phyloP scores from a whole-genome alignment of 2,888 invertebrate genomes.

The Plemyria rubiginata region DNA sequence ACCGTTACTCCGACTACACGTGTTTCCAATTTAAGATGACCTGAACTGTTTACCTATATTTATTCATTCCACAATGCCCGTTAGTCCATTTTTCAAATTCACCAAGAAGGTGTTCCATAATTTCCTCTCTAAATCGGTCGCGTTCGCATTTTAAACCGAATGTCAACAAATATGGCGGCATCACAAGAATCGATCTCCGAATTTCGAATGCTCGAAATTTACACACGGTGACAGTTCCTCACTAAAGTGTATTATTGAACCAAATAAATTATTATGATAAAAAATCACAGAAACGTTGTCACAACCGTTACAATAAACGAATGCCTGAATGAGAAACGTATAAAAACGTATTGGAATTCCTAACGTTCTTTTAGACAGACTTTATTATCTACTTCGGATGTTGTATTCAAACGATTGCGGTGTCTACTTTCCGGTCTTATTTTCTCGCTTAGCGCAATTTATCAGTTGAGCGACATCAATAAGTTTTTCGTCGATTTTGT shows the following conservation, averaged over 20 bases:
- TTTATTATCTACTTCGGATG: constrained; percentile 51
- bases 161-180: constrained; percentile 74
- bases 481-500: constrained; percentile 78
- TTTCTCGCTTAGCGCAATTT: constrained; percentile 79
- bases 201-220: constrained; percentile 60
- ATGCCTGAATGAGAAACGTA: constrained; percentile 53
- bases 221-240: constrained; percentile 46
- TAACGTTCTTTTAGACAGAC: constrained; percentile 52
- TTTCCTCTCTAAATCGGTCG: constrained; percentile 60
- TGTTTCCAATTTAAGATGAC: constrained; percentile 57
- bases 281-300: constrained; percentile 47
- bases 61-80: constrained; percentile 56
- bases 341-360: constrained; percentile 56
- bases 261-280: constrained; percentile 44
- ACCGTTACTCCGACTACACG: constrained; percentile 48
- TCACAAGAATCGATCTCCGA: constrained; percentile 69
- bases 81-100: constrained; percentile 63
- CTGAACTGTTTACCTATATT: constrained; percentile 49
- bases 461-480: constrained; percentile 79
- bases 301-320: constrained; percentile 60
- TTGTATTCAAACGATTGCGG: constrained; percentile 60
- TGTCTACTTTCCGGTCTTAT: constrained; percentile 62
- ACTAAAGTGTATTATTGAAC: constrained; percentile 43
- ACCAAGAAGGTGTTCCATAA: constrained; percentile 60
- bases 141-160: constrained; percentile 61